Conservation (phyloP, 2,797 vertebrate genomes). For the Pogoniulus pusillus region DNA sequence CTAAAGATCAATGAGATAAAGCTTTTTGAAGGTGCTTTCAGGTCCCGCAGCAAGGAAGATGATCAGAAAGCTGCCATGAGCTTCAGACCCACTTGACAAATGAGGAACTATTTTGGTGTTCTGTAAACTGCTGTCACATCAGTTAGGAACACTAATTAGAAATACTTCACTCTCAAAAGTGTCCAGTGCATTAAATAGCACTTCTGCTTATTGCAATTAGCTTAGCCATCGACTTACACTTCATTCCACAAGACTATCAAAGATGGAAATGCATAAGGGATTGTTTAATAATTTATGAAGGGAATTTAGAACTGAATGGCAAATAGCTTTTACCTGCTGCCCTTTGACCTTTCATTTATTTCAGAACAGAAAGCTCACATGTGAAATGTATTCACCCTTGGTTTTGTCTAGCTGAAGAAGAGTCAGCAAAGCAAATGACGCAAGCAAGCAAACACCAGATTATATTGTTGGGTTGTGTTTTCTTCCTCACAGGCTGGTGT, state of each 20-base stretch:
- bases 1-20: conserved; percentile 86
- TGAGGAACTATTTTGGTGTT: conserved; percentile 80
- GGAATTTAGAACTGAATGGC: conserved; percentile 77
- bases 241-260: conserved; percentile 79
- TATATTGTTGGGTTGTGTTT: neutral
- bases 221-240: conserved; percentile 88
- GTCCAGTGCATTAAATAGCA: conserved; percentile 88
- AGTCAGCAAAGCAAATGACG: neutral
- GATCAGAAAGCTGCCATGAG: conserved; percentile 86
- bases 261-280: conserved; percentile 79
- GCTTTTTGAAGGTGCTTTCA: conserved; percentile 85
- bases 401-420: conserved; percentile 31
- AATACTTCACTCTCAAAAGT: conserved; percentile 87
- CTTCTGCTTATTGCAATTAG: conserved; percentile 94
- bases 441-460: neutral
- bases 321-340: conserved; percentile 73
- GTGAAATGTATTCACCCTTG: neutral
- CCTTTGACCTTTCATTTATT: conserved; percentile 62
- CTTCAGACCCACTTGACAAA: conserved; percentile 80
- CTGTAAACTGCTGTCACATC: conserved; percentile 83
- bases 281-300: conserved; percentile 82
- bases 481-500: neutral
- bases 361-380: conserved; percentile 13
- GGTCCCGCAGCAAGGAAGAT: conserved; percentile 81
- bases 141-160: conserved; percentile 90